Evolutionary conservation across 92 coral and sea anemone genomes (phyloP), one percentile per base, ranked within the genome.

Genomic region (Parazoanthus atlanticus): DNA sequence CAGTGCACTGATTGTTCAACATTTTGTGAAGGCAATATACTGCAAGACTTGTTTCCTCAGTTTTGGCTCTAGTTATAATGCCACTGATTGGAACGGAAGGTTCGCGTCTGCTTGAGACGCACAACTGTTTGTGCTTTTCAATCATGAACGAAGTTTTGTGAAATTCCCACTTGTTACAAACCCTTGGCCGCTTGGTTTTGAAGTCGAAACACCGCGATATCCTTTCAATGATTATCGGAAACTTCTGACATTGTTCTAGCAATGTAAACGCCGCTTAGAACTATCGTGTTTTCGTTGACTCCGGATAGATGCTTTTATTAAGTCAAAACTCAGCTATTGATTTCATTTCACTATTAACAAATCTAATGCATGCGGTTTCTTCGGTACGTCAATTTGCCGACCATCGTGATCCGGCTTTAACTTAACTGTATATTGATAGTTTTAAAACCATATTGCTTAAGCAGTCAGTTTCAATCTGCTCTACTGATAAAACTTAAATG

Each of bases 241-340:
- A 30, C 43, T 54, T 79, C 56, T 29, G 56, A 16, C 56, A 16
- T 5, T 79, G 67, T 52, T 79, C 26, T 26, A 47, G 83, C 16
- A 28, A 28, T 12, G 3, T 8, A 28, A 19, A 61, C 69, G 69
- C 69, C 69, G 69, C 69, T 61, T 9, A 10, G 69, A 61, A 25
- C 0, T 52, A 2, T 4, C 69, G 9, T 19, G 69, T 21, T 56
- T 25, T 61, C 8, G 69, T 52, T 47, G 9, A 26, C 30, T 29
- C 87, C 78, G 87, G 86, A 25, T 67, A 70, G 33, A 70, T 17
- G 25, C 56, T 70, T n/a, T 46, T 43, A 33, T 46, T 69, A 10
- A 41, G 64, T 69, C 30, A 84, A 38, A 84, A 23, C 10, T 38
- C 31, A 29, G 54, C 38, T 67, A 65, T 82, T 82, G 76, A 65